A percentile compares a stretch with the other conserved stretches of the same genome.
Evolutionary conservation across 1,140 invertebrate species (phyloP).

Genomic region (Zaprionus gabonicus): DNA sequence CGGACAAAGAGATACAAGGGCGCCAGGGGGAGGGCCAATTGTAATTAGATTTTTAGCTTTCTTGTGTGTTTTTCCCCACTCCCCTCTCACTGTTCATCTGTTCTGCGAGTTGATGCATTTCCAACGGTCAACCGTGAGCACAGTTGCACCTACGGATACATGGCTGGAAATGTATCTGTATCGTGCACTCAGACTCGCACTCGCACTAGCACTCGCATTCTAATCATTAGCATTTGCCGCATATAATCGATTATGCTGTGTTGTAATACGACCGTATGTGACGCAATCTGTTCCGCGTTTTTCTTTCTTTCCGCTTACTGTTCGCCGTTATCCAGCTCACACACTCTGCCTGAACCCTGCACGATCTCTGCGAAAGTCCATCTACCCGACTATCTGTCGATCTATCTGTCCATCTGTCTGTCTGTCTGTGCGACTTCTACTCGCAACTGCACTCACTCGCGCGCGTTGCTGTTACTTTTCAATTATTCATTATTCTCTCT

Average conservation of each 20-base stretch:
- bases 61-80: not conserved
- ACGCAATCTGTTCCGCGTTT: slow-evolving; percentile 37
- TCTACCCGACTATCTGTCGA: slow-evolving; percentile 12
- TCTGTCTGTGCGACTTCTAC: slow-evolving; percentile 12
- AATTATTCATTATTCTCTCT: slow-evolving; percentile 61
- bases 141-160: slow-evolving; percentile 75
- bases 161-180: slow-evolving; percentile 70
- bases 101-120: slow-evolving; percentile 57
- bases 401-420: not conserved
- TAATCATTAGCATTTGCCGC: slow-evolving; percentile 75
- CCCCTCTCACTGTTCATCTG: slow-evolving; percentile 48
- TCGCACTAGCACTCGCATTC: slow-evolving; percentile 37
- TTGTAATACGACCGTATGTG: slow-evolving; percentile 45
- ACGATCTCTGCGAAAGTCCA: slow-evolving; percentile 22
- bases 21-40: slow-evolving; percentile 49
- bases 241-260: slow-evolving; percentile 68
- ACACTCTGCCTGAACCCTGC: slow-evolving; percentile 46
- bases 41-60: slow-evolving; percentile 70
- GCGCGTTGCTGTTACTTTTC: slow-evolving; percentile 60
- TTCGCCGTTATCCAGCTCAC: slow-evolving; percentile 9
- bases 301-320: slow-evolving; percentile 17
- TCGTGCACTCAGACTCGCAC: slow-evolving; percentile 53
- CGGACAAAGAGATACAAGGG: slow-evolving; percentile 33
- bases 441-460: slow-evolving; percentile 57
- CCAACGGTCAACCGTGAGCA: slow-evolving; percentile 67